Conservation (phyloP, 2,888 invertebrate species). For the Branchipolynoe longqiensis region DNA sequence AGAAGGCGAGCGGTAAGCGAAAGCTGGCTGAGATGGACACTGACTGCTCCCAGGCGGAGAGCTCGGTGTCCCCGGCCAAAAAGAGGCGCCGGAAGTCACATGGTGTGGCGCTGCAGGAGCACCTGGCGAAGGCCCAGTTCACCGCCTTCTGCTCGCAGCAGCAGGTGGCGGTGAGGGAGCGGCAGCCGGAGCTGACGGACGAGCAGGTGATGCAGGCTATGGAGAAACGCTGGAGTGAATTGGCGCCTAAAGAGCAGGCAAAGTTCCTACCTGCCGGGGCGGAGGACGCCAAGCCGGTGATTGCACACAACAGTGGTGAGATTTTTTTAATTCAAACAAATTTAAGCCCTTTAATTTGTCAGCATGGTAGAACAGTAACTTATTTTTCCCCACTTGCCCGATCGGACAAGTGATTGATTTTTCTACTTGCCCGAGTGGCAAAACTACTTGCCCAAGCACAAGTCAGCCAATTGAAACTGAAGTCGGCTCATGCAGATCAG, state of each 20-base stretch:
- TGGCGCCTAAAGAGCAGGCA: slow-evolving; percentile 65
- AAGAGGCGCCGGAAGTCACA: slow-evolving; percentile 8
- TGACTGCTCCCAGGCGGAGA: background rate
- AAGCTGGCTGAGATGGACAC: background rate
- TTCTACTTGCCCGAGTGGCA: too few species aligned
- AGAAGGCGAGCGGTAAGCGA: background rate
- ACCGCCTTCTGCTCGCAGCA: slow-evolving; percentile 78
- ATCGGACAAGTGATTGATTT: too few species aligned
- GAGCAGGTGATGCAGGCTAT: slow-evolving; percentile 69
- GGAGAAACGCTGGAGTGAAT: slow-evolving; percentile 64
- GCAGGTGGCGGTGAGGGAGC: slow-evolving; percentile 73
- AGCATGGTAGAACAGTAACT: too few species aligned
- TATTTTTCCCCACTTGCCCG: too few species aligned
- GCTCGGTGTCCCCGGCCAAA: background rate
- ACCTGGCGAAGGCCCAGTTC: slow-evolving; percentile 70
- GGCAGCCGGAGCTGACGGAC: slow-evolving; percentile 78
- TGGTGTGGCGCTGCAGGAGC: slow-evolving; percentile 30
- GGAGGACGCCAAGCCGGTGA: slow-evolving; percentile 63
- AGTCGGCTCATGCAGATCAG: too few species aligned
- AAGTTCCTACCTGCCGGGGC: slow-evolving; percentile 70
- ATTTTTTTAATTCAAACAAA: background rate
- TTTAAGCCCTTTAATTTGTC: background rate
- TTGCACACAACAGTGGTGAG: background rate
- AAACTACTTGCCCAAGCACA: too few species aligned
- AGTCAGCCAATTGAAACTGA: too few species aligned